Evolutionary conservation across 2,797 vertebrate genomes (phyloP).

Genomic region (Florisuga fusca): DNA sequence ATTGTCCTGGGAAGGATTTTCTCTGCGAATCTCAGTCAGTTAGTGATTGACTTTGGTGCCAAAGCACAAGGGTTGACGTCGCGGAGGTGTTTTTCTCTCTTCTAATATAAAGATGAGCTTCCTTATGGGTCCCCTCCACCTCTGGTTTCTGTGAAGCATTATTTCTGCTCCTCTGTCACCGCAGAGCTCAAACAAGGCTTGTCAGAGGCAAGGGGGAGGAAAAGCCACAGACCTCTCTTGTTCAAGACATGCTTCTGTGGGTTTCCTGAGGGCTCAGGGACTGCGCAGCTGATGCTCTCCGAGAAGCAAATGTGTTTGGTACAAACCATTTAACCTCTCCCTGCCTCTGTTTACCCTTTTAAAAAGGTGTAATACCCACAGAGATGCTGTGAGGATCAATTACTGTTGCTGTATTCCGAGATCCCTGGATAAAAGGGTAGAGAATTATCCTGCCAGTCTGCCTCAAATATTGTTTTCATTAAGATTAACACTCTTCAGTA

Average conservation of each 20-base stretch:
- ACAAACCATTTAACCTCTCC: not conserved
- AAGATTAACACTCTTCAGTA: slow-evolving; percentile 62
- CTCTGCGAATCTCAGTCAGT: not conserved
- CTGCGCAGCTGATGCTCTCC: not conserved
- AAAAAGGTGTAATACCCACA: not conserved
- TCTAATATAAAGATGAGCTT: not conserved
- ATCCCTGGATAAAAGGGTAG: slow-evolving; percentile 39
- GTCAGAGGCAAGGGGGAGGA: not conserved
- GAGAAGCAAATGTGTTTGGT: not conserved
- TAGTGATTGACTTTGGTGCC: not conserved
- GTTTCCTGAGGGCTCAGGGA: not conserved
- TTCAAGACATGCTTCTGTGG: not conserved
- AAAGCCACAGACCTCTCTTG: slow-evolving; percentile 11
- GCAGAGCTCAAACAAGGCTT: not conserved
- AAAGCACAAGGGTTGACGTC: not conserved
- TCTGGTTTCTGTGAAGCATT: not conserved
- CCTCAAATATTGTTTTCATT: slow-evolving; percentile 65
- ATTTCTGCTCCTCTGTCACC: not conserved
- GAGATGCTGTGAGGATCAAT: slow-evolving; percentile 44
- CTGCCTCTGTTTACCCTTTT: slow-evolving; percentile 55
- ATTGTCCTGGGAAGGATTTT: not conserved
- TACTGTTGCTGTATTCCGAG: slow-evolving; percentile 1
- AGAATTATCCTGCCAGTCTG: slow-evolving; percentile 20
- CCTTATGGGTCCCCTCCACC: not conserved
- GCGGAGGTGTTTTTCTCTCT: rapidly evolving